phyloP scores from a whole-genome alignment of 2,113 vertebrate species.

The Chamaea fasciata region DNA sequence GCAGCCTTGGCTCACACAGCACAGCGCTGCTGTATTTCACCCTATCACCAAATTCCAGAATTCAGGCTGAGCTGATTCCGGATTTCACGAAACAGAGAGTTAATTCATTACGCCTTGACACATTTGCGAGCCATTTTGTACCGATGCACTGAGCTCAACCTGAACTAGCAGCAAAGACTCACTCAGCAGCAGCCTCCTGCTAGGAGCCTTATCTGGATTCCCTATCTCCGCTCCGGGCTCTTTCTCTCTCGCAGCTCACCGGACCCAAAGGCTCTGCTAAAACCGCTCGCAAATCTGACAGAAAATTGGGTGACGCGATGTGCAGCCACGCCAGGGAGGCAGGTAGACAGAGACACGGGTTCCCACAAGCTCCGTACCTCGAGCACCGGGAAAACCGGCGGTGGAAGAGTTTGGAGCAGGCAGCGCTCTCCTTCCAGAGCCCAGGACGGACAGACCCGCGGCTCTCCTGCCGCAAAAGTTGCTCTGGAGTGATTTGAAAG shows the following conservation, averaged over 20 bases:
- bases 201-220: neutral
- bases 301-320: accelerated
- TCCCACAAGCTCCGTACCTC: neutral
- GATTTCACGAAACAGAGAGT: neutral
- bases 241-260: neutral
- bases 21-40: neutral
- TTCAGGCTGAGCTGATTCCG: neutral
- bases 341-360: neutral
- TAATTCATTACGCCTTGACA: neutral
- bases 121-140: constrained; percentile 22
- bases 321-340: neutral
- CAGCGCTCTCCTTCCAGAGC: neutral
- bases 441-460: neutral
- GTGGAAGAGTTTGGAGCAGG: neutral
- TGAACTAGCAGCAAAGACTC: neutral
- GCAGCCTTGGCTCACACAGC: neutral
- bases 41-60: neutral
- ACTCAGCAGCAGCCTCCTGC: neutral
- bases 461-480: neutral
- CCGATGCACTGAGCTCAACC: neutral
- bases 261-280: neutral
- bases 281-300: neutral
- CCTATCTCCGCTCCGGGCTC: neutral
- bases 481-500: neutral
- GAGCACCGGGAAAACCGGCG: neutral